Conservation (phyloP, 2,113 vertebrate species). For the Cairina moschata region DNA sequence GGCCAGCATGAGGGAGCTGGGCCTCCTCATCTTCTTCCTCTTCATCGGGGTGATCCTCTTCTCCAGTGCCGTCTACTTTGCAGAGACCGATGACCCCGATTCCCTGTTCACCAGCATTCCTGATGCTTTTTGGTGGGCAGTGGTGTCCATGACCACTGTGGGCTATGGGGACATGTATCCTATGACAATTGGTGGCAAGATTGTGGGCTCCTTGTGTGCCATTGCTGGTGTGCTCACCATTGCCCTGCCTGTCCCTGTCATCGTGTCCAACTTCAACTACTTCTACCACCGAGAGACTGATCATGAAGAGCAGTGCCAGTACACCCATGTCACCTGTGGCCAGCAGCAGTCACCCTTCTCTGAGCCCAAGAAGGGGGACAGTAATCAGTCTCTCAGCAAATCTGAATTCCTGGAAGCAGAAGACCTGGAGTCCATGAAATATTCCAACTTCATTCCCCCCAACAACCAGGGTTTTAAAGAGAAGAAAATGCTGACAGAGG, state of each 20-base stretch:
- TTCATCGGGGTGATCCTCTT: slow-evolving; percentile 96
- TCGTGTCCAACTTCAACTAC: slow-evolving; percentile 98
- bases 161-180: slow-evolving; percentile 97
- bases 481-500: slow-evolving; percentile 89
- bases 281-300: slow-evolving; percentile 97
- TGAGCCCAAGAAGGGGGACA: slow-evolving; percentile 83
- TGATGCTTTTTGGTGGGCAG: slow-evolving; percentile 97
- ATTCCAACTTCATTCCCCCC: slow-evolving; percentile 87
- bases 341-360: slow-evolving; percentile 83
- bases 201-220: slow-evolving; percentile 94
- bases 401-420: slow-evolving; percentile 85
- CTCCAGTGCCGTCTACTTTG: slow-evolving; percentile 97
- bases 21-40: slow-evolving; percentile 94
- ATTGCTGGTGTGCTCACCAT: slow-evolving; percentile 95
- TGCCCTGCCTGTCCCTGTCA: slow-evolving; percentile 92
- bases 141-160: slow-evolving; percentile 96
- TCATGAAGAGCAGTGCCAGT: slow-evolving; percentile 91
- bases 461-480: slow-evolving; percentile 78
- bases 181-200: slow-evolving; percentile 94
- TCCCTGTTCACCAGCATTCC: slow-evolving; percentile 93
- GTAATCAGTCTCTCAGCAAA: slow-evolving; percentile 85
- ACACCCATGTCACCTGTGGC: slow-evolving; percentile 92
- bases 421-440: slow-evolving; percentile 83
- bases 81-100: slow-evolving; percentile 90
- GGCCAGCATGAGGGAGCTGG: slow-evolving; percentile 94